These are phyloP conservation scores for Planococcus citri DNA, from an alignment of 1,140 invertebrate genomes.

Conservation along the genomic window DNA sequence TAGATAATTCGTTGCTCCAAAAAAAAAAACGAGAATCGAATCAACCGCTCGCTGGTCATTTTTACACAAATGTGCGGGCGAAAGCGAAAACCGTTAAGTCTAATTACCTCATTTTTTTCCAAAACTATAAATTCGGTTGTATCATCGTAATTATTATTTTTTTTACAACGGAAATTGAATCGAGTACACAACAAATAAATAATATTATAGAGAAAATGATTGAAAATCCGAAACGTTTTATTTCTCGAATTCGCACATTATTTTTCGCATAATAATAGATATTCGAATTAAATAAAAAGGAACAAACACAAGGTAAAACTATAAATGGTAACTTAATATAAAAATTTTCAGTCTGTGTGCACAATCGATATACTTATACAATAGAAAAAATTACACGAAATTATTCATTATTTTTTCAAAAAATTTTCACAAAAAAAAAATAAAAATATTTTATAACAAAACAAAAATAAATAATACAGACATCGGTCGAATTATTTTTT, in stretches of 20 bases:
- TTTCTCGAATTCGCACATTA: not conserved
- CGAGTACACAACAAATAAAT: no score
- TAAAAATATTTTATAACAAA: not conserved
- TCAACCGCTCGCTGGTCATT: no score
- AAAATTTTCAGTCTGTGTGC: constrained; percentile 10
- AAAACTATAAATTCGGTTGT: no score
- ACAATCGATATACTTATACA: no score
- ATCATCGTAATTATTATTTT: no score
- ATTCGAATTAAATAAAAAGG: not conserved
- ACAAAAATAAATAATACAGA: not conserved
- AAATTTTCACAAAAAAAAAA: not conserved
- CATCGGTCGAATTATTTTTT: not conserved
- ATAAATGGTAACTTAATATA: constrained; percentile 13
- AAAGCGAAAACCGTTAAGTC: no score
- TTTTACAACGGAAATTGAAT: no score
- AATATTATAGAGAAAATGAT: not conserved
- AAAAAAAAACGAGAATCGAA: no score
- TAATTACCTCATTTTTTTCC: no score
- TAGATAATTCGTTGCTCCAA: no score
- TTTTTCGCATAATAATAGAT: not conserved
- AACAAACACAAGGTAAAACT: constrained; percentile 16
- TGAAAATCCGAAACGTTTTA: not conserved
- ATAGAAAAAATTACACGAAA: not conserved
- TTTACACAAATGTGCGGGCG: no score
- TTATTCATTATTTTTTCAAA: no score